Base-by-base conservation (phyloP, 1,140 invertebrate species). In the Leptinotarsa undecemlineata region DNA sequence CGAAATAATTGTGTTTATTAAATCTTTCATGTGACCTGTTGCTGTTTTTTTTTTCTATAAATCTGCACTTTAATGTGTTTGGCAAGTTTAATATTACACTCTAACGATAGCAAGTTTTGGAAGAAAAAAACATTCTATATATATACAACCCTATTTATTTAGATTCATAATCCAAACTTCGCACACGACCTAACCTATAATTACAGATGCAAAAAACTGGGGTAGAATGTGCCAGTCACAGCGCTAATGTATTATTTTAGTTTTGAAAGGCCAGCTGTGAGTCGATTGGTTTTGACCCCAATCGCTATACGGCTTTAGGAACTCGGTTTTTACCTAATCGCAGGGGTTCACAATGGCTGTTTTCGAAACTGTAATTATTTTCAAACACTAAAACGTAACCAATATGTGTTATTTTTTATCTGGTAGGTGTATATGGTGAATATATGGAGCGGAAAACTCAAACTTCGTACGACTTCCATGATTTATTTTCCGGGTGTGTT, bases 131-230 rank as follows among this genome's bases (percentile, higher is more conserved):
- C 33, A 11, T 1, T 42, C 33, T 42, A 2, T 57, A 68, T 42
- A 2, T 57, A 68, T 68, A 74, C 42, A 67, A 57, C 68, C 74
- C 74, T 69, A 63, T 64, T 68, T 68, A 68, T 60, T 20, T 47
- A 63, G 64, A 76, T 69, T 64, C 73, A 20, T 76, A 72, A 73
- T 75, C 68, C 77, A 73, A 74, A 78, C 77, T 73, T 73, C 71
- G 76, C 78, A 77, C 76, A 79, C 71, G 73, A 64, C 71, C 70
- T 74, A 76, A 74, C 64, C 78, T 76, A 75, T 79, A 79, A 79
- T 79, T 79, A 79, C 77, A 72, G 70, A 76, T 78, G 68, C 69
- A 76, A 76, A 76, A 76, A 76, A 75, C 57, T 69, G 61, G 75
- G 75, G 75, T 76, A 76, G 68, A 76, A 76, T 70, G 64, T 60